Base-by-base conservation (phyloP, 2,797 vertebrate species). In the Gymnoscopelus microlampas region DNA sequence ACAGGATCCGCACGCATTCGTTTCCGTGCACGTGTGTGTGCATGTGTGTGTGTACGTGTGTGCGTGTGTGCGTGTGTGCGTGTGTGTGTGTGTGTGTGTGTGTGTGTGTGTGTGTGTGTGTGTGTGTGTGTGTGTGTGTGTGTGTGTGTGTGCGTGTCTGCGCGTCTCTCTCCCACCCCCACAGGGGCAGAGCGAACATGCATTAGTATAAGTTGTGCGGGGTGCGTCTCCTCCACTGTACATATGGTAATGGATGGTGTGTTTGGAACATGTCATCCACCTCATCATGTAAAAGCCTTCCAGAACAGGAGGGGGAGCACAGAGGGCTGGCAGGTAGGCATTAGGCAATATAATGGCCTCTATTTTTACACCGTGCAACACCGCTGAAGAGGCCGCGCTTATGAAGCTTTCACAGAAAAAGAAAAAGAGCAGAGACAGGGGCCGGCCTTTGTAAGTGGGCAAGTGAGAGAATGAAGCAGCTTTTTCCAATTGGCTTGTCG, bases 241-340 rank as follows among this genome's bases (percentile, higher is more conserved):
- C 90, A 91, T 91, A 93, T 93, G 89, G 90, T 94, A 93, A 94
- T 93, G 92, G 90, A 92, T 91, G 84, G 84, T 89, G 87, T 92
- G 87, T 91, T 90, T 85, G 85, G 83, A 91, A 90, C 90, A 92
- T 92, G 91, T 92, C 92, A 91, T 86, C 82, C 91, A 91, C 91
- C 90, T 93, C 92, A 94, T 93, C 89, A 93, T 94, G 92, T 93
- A 93, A 94, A 94, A 93, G 90, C 92, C 84, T 92, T 71, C 60
- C 63, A 83, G 82, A 89, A 87, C 86, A 91, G 89, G 89, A 80
- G 87, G 87, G 89, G 87, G 88, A 68, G 56, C 78, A 81, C 39
- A 70, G 86, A 87, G 83, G 87, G 81, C 78, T 85, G 88, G 88
- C 89, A 90, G 91, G 85, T 88, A 89, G 85, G 90, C 89, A 91